Percentiles rank a stretch among this genome's conserved stretches.
phyloP scores from a whole-genome alignment of 1,140 invertebrate species.

The Trissolcus basalis region DNA sequence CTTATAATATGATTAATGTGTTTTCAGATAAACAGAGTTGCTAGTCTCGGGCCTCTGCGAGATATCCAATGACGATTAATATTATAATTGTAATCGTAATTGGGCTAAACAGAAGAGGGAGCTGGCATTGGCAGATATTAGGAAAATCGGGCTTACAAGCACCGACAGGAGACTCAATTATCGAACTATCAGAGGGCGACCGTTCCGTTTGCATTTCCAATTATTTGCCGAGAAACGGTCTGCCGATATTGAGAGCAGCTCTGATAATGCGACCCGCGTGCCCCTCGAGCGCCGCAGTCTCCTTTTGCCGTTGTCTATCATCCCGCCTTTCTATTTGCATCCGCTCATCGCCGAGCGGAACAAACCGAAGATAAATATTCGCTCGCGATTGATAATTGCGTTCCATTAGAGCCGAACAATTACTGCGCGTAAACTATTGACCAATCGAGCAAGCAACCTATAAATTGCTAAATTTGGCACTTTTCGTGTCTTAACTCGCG shows the following conservation, averaged over 20 bases:
- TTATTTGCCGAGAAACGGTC: conserved; percentile 76
- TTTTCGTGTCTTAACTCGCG: no score
- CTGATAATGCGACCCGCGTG: conserved; percentile 64
- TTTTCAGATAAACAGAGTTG: no score
- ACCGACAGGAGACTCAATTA: conserved; percentile 77
- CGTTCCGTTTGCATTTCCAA: conserved; percentile 76
- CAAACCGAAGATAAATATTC: conserved; percentile 42
- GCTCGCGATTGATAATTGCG: conserved; percentile 25
- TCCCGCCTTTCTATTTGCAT: conserved; percentile 35
- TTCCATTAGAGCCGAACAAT: conserved; percentile 34
- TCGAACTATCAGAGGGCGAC: conserved; percentile 74
- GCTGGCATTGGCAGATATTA: conserved; percentile 55
- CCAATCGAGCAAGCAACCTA: neutral
- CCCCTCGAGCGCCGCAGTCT: conserved; percentile 11
- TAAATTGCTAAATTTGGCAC: conserved; percentile 14
- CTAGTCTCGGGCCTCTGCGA: neutral
- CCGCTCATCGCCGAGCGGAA: neutral
- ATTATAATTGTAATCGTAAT: conserved; percentile 55
- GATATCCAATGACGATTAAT: conserved; percentile 27
- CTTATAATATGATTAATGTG: no score
- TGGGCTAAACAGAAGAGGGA: conserved; percentile 49
- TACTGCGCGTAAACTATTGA: conserved; percentile 24
- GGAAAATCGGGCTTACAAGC: conserved; percentile 64
- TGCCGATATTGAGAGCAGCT: conserved; percentile 72
- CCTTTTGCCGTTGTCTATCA: conserved; percentile 48